Evolutionary conservation across 1,140 invertebrate genomes (phyloP).

Genomic region (Luehdorfia chinensis): DNA sequence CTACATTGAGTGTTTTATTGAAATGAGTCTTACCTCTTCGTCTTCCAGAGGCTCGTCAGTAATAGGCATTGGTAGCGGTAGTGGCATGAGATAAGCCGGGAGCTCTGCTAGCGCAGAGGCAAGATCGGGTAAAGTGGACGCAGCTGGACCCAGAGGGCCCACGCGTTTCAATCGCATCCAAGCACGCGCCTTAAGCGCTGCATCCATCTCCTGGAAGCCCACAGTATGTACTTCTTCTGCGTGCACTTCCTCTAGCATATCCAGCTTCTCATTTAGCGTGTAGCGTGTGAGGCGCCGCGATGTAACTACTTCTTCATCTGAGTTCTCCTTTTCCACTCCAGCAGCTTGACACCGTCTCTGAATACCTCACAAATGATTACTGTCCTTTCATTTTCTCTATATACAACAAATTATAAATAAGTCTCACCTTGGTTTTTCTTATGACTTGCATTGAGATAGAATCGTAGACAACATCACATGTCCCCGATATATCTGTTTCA

Average conservation of each 20-base stretch:
- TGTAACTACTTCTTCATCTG: slow-evolving; percentile 6
- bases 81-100: neutral
- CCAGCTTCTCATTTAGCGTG: slow-evolving; percentile 22
- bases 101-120: slow-evolving; percentile 13
- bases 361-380: too few species aligned
- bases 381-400: too few species aligned
- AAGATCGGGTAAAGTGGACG: neutral
- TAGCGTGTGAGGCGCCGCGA: slow-evolving; percentile 40
- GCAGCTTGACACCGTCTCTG: slow-evolving; percentile 12
- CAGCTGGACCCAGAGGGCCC: neutral
- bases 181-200: slow-evolving; percentile 24
- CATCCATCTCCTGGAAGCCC: slow-evolving; percentile 14
- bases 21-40: neutral
- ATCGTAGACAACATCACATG: slow-evolving; percentile 45
- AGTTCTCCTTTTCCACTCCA: neutral
- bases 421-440: slow-evolving; percentile 54
- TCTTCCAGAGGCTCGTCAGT: neutral
- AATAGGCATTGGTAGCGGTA: slow-evolving; percentile 5
- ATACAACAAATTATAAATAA: too few species aligned
- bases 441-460: slow-evolving; percentile 31
- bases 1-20: too few species aligned
- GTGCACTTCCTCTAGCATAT: slow-evolving; percentile 28
- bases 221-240: slow-evolving; percentile 35
- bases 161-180: slow-evolving; percentile 22
- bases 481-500: slow-evolving; percentile 53